Evolutionary conservation across 2,888 invertebrate genomes (phyloP), one percentile per base, ranked within the genome.

Genomic region (Argyresthia goedartella): DNA sequence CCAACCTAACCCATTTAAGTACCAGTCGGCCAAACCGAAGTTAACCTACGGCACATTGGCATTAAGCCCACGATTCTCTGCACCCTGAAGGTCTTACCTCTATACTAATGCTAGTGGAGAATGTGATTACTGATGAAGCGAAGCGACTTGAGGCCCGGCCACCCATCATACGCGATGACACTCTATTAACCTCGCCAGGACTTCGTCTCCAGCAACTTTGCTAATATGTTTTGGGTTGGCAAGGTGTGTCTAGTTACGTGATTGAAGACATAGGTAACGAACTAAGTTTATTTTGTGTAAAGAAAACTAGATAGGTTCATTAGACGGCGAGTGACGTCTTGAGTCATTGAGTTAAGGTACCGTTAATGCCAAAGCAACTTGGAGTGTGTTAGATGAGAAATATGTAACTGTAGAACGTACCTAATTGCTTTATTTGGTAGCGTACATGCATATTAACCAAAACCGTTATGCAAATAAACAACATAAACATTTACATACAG

Each of bases 151-250:
- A 64, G 70, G 68, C 66, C 25, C 64, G 73, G 67, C 78, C 69
- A 77, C 77, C 78, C 75, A 81, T 84, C 82, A 80, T 74, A 66
- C 63, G 63, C 71, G 71, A 78, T 82, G 84, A 82, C 84, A 85
- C 72, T 73, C 81, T 74, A 84, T 85, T 84, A 84, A 81, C 80
- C 75, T 73, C 67, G n/a, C 64, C 63, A 65, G 68, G 69, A 25
- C 25, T 25, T 25, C 25, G 25, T 25, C 25, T 25, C 72, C 76
- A 76, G 76, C 77, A 76, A 74, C 73, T 65, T 62, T 57, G 58
- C 73, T 79, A 73, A 77, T 78, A 76, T 76, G 78, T 79, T 77
- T 71, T 66, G 66, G 73, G 70, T 25, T 25, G 25, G 25, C 25
- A 25, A 47, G 47, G 50, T 50, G 41, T 41, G 42, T 41, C 50